phyloP scores from a whole-genome alignment of 2,113 vertebrate species.

The human region GRCh38 chr5:108629001-108629500 shows the following conservation, averaged over 20 bases:
- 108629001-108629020: neutral
- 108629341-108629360: neutral
- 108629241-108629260: neutral
- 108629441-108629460: slow-evolving; percentile 58
- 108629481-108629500: slow-evolving; percentile 67
- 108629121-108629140: neutral
- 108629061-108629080: neutral
- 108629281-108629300: slow-evolving; percentile 12
- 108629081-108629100: neutral
- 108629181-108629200: neutral
- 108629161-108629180: neutral
- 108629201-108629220: neutral
- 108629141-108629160: neutral
- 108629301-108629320: slow-evolving; percentile 45
- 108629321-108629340: slow-evolving; percentile 14
- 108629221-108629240: neutral
- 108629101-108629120: neutral
- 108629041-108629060: neutral
- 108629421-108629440: slow-evolving; percentile 61
- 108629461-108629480: slow-evolving; percentile 58
- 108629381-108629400: neutral
- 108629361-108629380: slow-evolving; percentile 48
- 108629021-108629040: neutral
- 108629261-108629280: neutral
- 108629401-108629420: slow-evolving; percentile 58